Base-by-base conservation (phyloP, 2,113 vertebrate species). In the Daboia siamensis region DNA sequence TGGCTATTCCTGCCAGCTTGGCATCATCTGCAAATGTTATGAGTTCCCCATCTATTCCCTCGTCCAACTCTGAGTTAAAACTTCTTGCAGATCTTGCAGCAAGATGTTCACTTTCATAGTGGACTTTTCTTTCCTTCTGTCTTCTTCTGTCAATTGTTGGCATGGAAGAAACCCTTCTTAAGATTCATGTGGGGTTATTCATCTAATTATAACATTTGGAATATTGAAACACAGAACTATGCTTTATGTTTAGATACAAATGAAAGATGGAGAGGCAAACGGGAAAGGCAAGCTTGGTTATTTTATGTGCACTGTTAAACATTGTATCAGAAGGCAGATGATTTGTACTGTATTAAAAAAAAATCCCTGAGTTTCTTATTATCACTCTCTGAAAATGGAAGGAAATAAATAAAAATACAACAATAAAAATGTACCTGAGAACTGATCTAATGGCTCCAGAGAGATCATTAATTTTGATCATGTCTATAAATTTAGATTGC, bases 401-500 rank as follows among this genome's bases (percentile, higher is more conserved):
- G 56, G 86, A 94, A 95, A 90, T 94, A 95, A 93, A 94, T 94
- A 95, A 89, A 54, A 96, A 95, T 95, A 95, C 44, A 90, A 90
- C 80, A 85, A 64, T 90, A 90, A 52, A 93, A 91, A 95, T 87
- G 26, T 17, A 11, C 86, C 91, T 94, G 85, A 94, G 80, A 93
- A n/a, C 0, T 4, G 88, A 94, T 95, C 87, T 88, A 94, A 96
- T 29, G 92, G 92, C 88, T 96, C 93, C 93, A 90, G 23, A 1
- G 52, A 93, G 95, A 69, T 91, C 55, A 92, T 96, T 96, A 95
- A 94, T 87, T 93, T 96, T 92, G 95, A 96, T 94, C 93, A 88
- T 95, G 91, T 94, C 95, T 90, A 95, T 96, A 97, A 96, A 95
- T 96, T 95, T 93, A 95, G 88, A 85, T 23, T 96, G 87, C 46